Base-by-base conservation (phyloP, 2,797 vertebrate species). In the Melanotaenia trifasciata region DNA sequence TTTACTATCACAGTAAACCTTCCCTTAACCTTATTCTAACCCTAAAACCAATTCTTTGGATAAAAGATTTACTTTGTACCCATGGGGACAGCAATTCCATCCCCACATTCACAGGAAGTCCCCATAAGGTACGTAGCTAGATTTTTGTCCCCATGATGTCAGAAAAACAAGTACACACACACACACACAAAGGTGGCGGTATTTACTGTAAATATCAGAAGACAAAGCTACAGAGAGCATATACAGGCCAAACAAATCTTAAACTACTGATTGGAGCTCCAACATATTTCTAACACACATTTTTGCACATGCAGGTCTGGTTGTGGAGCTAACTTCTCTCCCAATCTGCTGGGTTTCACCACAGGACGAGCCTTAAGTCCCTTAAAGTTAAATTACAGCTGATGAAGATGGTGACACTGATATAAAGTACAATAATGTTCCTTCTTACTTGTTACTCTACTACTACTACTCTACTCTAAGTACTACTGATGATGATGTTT, bases 391-490 rank as follows among this genome's bases (percentile, higher is more conserved):
- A 91, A 88, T 81, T 78, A 84, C 81, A 83, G 89, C 83, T 86
- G 87, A 86, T 84, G 76, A 86, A 80, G 83, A 85, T 79, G 83
- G 91, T 78, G 80, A 89, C 81, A 75, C 87, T 86, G 87, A 86
- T 87, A 90, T 90, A 90, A 94, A 93, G 92, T 92, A 93, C 92
- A 93, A 91, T 93, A 93, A 93, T 91, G 93, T 93, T 94, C 92
- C 91, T 95, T 94, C 93, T 92, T 94, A 92, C 90, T 93, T 93
- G 93, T 94, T 94, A 94, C 94, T 94, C 93, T 94, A 93, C 91
- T 93, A 94, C 92, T 94, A 93, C 93, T 94, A 92, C 89, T 94
- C 90, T 93, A 93, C 83, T 92, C 90, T 90, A 93, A 92, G 84
- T 92, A 93, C 90, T 92, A 93, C 92, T 93, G 91, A 94, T 94